Evolutionary conservation across 2,888 invertebrate genomes (phyloP), one percentile per base, ranked within the genome.

Genomic region (Boloria euphrosyne): DNA sequence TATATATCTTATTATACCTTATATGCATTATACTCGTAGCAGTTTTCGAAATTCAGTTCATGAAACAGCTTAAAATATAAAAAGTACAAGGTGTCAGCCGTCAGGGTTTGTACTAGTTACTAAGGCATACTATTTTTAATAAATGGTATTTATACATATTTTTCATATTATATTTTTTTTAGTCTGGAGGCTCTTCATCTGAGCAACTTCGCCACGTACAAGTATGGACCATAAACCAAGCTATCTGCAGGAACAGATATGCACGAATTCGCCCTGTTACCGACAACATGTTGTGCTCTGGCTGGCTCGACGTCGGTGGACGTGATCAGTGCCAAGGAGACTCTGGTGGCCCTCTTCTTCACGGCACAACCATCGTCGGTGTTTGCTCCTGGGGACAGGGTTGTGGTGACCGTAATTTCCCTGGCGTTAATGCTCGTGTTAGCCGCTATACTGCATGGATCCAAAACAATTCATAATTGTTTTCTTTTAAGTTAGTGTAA

Each of bases 311-410:
- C 58, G 81, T 83, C 0, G 86, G 86, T 5, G 87, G 87, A 38
- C 84, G 86, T 27, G 87, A 83, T 68, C 84, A 85, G 76, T 89
- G 88, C 78, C 78, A 78, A 63, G 84, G 84, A 2, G 88, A 86
- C 73, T 81, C 82, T 31, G 89, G 87, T 1, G 83, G 87, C 46
- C 86, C 88, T 43, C 79, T 87, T 7, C 75, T 82, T 71, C 85
- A 87, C 76, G 82, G 83, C 65, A 67, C 69, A 3, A 67, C 82
- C 3, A 74, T 86, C 5, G 67, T 71, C 53, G 10, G 74, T 75
- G 6, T 59, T 0, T 43, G 81, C 70, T 76, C 86, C 78, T 59
- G 81, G 83, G 62, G 84, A 78, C 47, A 82, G 75, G 60, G 74
- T 0, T 84, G 84, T 44, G 81, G 74, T 27, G 66, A 65, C 0